Percentiles rank a stretch among this genome's conserved stretches.
These are phyloP conservation scores for Phaedon cochleariae DNA, from an alignment of 2,888 invertebrate genomes.

Conservation along the genomic window DNA sequence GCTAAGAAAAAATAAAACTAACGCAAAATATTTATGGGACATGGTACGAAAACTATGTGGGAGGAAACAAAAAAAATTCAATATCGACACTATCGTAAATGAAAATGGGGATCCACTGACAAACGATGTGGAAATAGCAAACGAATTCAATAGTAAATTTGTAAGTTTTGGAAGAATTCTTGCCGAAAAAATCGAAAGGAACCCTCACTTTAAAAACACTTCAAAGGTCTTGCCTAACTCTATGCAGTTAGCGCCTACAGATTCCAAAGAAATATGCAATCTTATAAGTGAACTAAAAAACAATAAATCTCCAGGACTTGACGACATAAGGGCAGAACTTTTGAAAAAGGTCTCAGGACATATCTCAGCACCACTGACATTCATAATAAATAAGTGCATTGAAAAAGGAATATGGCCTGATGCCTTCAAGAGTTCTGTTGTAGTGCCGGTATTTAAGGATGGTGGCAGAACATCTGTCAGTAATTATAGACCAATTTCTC, in stretches of 20 bases:
- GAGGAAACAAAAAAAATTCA: not conserved
- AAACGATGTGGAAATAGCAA: not conserved
- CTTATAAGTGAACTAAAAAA: not conserved
- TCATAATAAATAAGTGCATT: too few species aligned
- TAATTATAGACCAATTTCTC: too few species aligned
- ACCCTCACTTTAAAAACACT: not conserved
- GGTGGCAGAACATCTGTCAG: too few species aligned
- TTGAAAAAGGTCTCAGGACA: not conserved
- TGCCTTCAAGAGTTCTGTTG: slow-evolving; percentile 12
- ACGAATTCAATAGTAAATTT: not conserved
- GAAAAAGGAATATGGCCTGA: too few species aligned
- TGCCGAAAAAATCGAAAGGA: not conserved
- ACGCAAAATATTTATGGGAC: not conserved
- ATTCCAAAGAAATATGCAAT: not conserved
- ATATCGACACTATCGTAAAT: too few species aligned
- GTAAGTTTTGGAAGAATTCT: not conserved
- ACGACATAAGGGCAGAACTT: not conserved
- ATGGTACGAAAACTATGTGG: too few species aligned
- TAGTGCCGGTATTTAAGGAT: too few species aligned
- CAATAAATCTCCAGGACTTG: not conserved
- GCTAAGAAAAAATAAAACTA: not conserved
- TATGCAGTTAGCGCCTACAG: not conserved
- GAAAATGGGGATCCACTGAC: too few species aligned
- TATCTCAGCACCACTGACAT: slow-evolving; percentile 3
- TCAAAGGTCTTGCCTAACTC: not conserved